Evolutionary conservation across 2,888 invertebrate genomes (phyloP).

Genomic region (Macrophya annulata): DNA sequence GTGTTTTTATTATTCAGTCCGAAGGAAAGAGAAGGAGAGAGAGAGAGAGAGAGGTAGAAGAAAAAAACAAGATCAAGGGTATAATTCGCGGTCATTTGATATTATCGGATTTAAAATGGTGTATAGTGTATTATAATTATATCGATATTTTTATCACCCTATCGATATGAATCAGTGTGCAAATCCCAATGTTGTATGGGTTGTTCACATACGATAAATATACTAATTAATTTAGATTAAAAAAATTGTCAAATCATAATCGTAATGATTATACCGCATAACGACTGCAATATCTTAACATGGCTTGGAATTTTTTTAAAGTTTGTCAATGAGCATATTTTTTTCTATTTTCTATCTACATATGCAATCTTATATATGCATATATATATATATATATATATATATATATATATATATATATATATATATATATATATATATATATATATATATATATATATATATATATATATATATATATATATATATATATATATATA

Average conservation of each 20-base stretch:
- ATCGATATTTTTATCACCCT: neutral
- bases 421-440: no score
- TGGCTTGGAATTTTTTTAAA: no score
- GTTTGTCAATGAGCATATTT: no score
- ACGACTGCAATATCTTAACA: no score
- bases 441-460: no score
- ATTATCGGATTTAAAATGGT: neutral
- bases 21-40: neutral
- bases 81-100: constrained; percentile 19
- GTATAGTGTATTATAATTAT: neutral
- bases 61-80: constrained; percentile 26
- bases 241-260: neutral
- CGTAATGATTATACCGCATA: neutral
- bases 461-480: no score
- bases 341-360: no score
- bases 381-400: no score
- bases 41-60: neutral
- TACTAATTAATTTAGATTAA: neutral
- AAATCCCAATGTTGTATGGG: neutral
- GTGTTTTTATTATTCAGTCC: neutral
- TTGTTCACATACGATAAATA: neutral
- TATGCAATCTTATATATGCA: no score
- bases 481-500: no score
- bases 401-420: no score
- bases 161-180: neutral